Percentiles rank a stretch among this genome's conserved stretches.
Evolutionary conservation across 1,140 invertebrate species (phyloP).

Genomic region (Popillia japonica): DNA sequence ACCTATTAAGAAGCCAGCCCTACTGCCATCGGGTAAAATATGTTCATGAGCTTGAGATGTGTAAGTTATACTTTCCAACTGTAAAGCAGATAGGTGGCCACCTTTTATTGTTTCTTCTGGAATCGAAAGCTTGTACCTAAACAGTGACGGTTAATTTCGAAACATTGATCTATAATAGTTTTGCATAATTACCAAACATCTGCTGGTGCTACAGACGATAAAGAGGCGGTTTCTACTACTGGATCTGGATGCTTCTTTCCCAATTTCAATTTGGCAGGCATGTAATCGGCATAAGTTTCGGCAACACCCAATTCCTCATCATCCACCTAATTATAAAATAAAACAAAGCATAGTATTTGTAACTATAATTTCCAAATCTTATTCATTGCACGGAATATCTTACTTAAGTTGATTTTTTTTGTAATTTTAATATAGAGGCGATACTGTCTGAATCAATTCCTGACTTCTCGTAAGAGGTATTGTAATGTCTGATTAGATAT

Average conservation of each 20-base stretch:
- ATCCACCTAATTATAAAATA: constrained; percentile 66
- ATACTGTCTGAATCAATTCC: no score
- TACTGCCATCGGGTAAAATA: constrained; percentile 85
- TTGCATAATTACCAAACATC: constrained; percentile 74
- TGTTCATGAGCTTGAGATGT: constrained; percentile 96
- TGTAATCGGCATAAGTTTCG: constrained; percentile 98
- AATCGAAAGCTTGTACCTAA: constrained; percentile 80
- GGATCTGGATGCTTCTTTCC: constrained; percentile 97
- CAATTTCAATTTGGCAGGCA: constrained; percentile 95
- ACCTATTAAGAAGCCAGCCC: constrained; percentile 96
- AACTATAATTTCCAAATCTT: neutral
- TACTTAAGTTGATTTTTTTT: no score
- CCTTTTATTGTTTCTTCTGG: constrained; percentile 86
- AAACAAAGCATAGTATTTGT: neutral
- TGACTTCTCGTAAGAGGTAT: no score
- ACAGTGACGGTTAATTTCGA: constrained; percentile 17
- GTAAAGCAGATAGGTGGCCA: constrained; percentile 91
- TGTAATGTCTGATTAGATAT: no score
- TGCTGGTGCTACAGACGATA: constrained; percentile 95
- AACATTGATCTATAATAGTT: constrained; percentile 56
- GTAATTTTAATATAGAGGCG: no score
- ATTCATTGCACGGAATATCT: no score
- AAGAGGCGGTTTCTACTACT: constrained; percentile 98
- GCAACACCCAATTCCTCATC: constrained; percentile 97
- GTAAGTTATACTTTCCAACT: constrained; percentile 97